A percentile compares a stretch with the other conserved stretches of the same genome.
phyloP scores from a whole-genome alignment of 2,797 vertebrate genomes.

The Huso huso region DNA sequence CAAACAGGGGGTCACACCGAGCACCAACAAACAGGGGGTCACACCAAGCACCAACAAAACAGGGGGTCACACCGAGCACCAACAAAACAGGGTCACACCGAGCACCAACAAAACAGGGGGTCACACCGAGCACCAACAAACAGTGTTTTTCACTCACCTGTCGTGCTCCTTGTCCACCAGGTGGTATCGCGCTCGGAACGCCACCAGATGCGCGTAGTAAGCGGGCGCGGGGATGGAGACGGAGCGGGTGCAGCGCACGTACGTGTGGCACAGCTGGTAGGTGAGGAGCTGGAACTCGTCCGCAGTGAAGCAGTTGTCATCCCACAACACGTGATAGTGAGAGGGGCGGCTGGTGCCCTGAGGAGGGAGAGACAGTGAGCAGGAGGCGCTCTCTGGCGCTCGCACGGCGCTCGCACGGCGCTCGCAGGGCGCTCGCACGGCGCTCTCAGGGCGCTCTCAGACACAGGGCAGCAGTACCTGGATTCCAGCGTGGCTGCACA shows the following conservation, averaged over 20 bases:
- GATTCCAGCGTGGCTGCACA: slow-evolving; percentile 98
- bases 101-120: neutral
- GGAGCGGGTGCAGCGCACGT: slow-evolving; percentile 93
- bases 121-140: too few relatives aligned
- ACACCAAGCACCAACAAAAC: too few relatives aligned
- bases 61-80: neutral
- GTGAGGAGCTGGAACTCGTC: slow-evolving; percentile 98
- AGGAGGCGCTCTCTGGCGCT: too few relatives aligned
- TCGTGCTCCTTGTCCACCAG: slow-evolving; percentile 98
- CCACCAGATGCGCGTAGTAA: slow-evolving; percentile 95
- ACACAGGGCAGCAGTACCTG: slow-evolving; percentile 61
- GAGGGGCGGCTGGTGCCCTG: slow-evolving; percentile 97
- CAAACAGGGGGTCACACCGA: neutral
- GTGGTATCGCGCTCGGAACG: slow-evolving; percentile 94
- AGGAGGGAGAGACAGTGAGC: slow-evolving; percentile 2
- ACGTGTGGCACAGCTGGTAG: slow-evolving; percentile 98
- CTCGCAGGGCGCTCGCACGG: too few relatives aligned
- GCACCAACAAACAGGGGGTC: neutral
- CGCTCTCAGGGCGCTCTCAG: neutral
- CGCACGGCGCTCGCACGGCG: neutral
- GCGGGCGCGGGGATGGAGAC: slow-evolving; percentile 97
- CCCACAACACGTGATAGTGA: slow-evolving; percentile 97
- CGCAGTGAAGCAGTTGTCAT: slow-evolving; percentile 96
- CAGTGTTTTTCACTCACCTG: slow-evolving; percentile 63
- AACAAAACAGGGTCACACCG: neutral